Conservation (phyloP, 2,113 vertebrate genomes). For the Barnardius zonarius region DNA sequence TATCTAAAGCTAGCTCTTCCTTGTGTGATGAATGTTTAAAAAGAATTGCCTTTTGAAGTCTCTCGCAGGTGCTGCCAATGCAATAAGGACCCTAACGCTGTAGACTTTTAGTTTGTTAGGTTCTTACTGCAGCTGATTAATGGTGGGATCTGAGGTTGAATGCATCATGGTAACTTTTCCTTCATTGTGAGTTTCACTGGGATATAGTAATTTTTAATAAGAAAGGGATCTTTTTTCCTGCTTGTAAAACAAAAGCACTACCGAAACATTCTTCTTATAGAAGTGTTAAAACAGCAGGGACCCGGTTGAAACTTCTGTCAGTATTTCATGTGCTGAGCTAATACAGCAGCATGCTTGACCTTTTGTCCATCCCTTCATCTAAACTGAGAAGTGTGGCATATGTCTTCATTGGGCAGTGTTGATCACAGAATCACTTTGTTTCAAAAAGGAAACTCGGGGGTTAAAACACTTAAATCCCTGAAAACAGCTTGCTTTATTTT, state of each 20-base stretch:
- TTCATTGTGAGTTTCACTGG: not conserved
- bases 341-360: not conserved
- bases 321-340: not conserved
- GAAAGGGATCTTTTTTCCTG: not conserved
- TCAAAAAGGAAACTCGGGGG: not conserved
- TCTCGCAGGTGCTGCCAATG: not conserved
- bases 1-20: not conserved
- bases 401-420: not conserved
- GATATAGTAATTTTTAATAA: not conserved
- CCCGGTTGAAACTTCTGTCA: not conserved
- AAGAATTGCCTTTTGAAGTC: not conserved
- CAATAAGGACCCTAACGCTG: not conserved
- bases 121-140: not conserved
- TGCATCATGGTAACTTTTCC: not conserved
- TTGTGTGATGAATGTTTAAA: not conserved
- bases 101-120: not conserved
- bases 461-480: not conserved
- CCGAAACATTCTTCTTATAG: not conserved
- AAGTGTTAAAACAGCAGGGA: not conserved
- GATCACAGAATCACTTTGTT: not conserved
- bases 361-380: not conserved
- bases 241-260: not conserved
- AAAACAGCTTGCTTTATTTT: not conserved
- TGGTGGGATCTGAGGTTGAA: not conserved
- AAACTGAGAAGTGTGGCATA: not conserved